A percentile compares a stretch with the other conserved stretches of the same genome.
Conservation (phyloP, 2,113 vertebrate genomes). For the Hippocampus abdominalis region DNA sequence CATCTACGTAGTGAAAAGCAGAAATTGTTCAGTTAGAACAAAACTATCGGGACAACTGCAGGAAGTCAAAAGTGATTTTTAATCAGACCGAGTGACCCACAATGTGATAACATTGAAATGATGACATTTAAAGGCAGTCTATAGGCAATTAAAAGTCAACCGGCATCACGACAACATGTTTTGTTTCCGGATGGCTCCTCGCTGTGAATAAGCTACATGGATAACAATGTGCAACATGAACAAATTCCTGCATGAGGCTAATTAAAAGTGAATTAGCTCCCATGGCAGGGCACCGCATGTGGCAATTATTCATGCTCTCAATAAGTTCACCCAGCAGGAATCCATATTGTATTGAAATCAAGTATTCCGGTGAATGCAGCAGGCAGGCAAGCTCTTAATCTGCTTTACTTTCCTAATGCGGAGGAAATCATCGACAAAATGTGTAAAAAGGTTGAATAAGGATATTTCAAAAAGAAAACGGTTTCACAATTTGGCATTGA, state of each 20-base stretch:
- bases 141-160: neutral
- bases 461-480: neutral
- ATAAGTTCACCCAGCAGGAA: conserved; percentile 24
- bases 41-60: neutral
- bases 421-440: neutral
- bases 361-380: conserved; percentile 28
- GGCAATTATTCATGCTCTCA: conserved; percentile 24
- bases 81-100: neutral
- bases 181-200: neutral
- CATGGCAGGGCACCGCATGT: conserved; percentile 20
- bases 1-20: neutral
- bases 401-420: conserved; percentile 15
- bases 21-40: neutral
- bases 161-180: neutral
- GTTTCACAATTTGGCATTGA: neutral
- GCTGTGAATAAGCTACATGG: neutral
- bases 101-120: neutral
- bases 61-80: neutral
- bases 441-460: neutral
- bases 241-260: conserved; percentile 25
- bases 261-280: conserved; percentile 51
- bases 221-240: conserved; percentile 26
- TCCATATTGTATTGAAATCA: conserved; percentile 20
- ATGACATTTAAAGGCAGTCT: neutral
- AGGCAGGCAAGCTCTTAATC: conserved; percentile 35